These are phyloP conservation scores for Camponotus floridanus DNA, from an alignment of 1,140 invertebrate genomes.

Conservation along the genomic window DNA sequence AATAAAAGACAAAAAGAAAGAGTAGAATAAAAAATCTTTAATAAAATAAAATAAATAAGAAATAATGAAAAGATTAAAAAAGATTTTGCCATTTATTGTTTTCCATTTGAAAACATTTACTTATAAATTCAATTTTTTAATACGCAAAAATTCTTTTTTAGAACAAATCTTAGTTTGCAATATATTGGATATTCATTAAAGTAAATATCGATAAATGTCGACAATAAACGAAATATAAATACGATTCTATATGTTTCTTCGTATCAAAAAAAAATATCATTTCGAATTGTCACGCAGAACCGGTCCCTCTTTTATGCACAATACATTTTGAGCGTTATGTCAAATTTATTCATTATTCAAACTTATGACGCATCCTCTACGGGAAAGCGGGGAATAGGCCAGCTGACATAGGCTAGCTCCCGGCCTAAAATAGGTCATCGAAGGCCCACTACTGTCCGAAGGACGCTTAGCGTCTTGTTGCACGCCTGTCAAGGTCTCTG, in stretches of 20 bases:
- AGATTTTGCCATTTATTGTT: background rate
- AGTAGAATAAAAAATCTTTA: background rate
- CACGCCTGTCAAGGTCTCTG: constrained; percentile 5
- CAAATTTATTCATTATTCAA: background rate
- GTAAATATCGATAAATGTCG: too few species aligned
- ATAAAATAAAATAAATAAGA: background rate
- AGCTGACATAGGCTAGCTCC: background rate
- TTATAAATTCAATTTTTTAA: background rate
- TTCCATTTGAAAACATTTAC: background rate
- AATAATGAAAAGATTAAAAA: background rate
- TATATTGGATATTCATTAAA: background rate
- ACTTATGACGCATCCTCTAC: background rate
- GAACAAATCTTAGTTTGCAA: background rate
- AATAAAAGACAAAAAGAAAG: background rate
- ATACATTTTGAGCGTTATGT: constrained; percentile 11
- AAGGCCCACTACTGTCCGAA: background rate
- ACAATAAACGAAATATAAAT: background rate
- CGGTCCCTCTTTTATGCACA: background rate
- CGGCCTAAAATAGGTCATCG: background rate
- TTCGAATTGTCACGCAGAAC: background rate
- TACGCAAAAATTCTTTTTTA: background rate
- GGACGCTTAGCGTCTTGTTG: constrained; percentile 21
- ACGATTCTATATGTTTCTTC: background rate
- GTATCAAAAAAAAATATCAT: background rate
- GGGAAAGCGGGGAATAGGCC: too few species aligned